Evolutionary conservation across 2,113 vertebrate species (phyloP), one percentile per base, ranked within the genome.

Genomic region (Bufo bufo): DNA sequence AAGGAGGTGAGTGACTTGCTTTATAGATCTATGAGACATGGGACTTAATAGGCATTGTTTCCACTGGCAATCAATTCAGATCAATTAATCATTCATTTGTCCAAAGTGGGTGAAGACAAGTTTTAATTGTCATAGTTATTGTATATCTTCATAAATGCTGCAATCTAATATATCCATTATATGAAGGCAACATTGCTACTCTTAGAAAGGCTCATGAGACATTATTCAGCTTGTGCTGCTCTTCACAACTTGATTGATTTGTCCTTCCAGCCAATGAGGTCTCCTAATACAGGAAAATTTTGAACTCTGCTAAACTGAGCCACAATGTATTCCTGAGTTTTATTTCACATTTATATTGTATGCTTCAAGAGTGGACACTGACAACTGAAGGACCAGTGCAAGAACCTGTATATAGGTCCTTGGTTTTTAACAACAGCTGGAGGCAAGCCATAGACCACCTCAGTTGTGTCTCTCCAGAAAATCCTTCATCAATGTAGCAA

Each of bases 1-100:
- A 20, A 75, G 49, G 45, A 84, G 87, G 87, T 88, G 52, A 84
- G 87, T 61, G 23, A 61, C 9, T 13, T 19, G n/a, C 45, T 52
- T n/a, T 12, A 11, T n/a, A 45, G 4, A 61, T 59, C 14, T 16
- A 5, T 77, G 23, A 13, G 13, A 54, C n/a, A 23, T 23, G 3
- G 0, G 7, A 14, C 52, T 20, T 50, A 50, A 8, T 5, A n/a
- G 12, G 4, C 54, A 50, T 77, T 77, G 17, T 47, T 45, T 49
- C 11, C 3, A 19, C 33, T 19, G 12, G 14, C 19, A 8, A 75
- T 19, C 8, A 8, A 75, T 50, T 75, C 17, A 66, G 63, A 45
- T 14, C 13, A 0, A 69, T 66, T 23, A n/a, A 0, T 6, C 9
- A 43, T 23, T 14, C 33, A 71, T 13, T 43, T 71, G 13, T 14